phyloP scores from a whole-genome alignment of 2,113 vertebrate genomes.

The Caranx ignobilis region DNA sequence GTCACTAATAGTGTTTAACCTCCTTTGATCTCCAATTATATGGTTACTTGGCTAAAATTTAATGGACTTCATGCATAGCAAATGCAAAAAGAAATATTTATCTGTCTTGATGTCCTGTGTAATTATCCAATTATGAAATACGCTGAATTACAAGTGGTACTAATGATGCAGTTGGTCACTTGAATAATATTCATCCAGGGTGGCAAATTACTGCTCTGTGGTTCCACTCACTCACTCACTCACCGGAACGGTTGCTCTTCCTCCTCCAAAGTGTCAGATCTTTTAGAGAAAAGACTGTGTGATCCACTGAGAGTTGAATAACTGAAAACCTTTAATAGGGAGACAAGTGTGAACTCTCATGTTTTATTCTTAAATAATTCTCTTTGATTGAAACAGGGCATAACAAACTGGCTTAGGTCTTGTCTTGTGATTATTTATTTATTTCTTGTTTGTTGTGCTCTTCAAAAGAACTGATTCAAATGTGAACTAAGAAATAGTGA shows the following conservation, averaged over 20 bases:
- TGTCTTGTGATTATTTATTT: constrained; percentile 14
- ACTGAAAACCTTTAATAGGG: not conserved
- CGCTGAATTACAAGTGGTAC: constrained; percentile 37
- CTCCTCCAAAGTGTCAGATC: constrained; percentile 8
- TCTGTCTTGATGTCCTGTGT: constrained; percentile 38
- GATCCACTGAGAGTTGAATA: constrained; percentile 15
- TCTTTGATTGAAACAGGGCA: constrained; percentile 41
- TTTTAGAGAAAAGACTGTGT: constrained; percentile 20
- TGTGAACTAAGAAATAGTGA: constrained; percentile 5
- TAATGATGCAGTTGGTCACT: constrained; percentile 37
- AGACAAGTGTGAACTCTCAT: constrained; percentile 24
- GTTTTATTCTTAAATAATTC: constrained; percentile 48
- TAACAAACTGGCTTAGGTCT: constrained; percentile 23
- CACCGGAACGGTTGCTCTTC: not conserved
- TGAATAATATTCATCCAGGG: constrained; percentile 7
- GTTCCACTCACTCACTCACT: constrained; percentile 7
- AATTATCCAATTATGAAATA: constrained; percentile 52
- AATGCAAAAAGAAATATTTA: constrained; percentile 41
- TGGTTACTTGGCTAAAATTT: constrained; percentile 26
- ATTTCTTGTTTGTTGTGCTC: constrained; percentile 17
- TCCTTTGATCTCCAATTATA: constrained; percentile 39
- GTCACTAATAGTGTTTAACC: constrained; percentile 7
- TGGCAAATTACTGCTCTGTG: constrained; percentile 26
- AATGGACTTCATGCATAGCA: constrained; percentile 14
- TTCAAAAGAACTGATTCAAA: constrained; percentile 34